Percentiles rank a stretch among this genome's conserved stretches.
These are phyloP conservation scores for Isichthys henryi DNA, from an alignment of 2,113 vertebrate species.

Conservation along the genomic window DNA sequence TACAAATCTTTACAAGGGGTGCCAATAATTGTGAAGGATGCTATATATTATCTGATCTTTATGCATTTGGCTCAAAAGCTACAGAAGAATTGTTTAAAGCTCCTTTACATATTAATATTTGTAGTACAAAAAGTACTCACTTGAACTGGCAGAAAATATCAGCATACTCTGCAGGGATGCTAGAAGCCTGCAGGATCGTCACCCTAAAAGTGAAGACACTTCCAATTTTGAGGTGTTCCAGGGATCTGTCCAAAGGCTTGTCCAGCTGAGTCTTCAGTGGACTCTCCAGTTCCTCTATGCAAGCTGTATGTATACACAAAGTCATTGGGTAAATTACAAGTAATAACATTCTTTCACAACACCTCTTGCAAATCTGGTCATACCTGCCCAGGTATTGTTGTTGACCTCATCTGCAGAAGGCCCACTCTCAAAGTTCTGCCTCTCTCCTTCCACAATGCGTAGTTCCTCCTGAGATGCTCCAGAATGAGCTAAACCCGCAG, in stretches of 20 bases:
- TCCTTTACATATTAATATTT: neutral
- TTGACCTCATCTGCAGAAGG: constrained; percentile 89
- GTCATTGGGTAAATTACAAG: neutral
- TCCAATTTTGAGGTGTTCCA: constrained; percentile 82
- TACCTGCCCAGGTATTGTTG: constrained; percentile 90
- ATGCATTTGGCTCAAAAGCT: neutral
- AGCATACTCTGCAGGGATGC: constrained; percentile 92
- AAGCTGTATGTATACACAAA: constrained; percentile 35
- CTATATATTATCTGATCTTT: neutral
- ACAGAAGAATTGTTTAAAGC: neutral
- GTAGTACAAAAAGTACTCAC: constrained; percentile 53
- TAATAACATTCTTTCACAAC: neutral
- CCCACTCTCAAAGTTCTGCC: constrained; percentile 69
- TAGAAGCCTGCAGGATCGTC: constrained; percentile 92
- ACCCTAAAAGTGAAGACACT: constrained; percentile 95
- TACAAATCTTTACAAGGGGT: too few species aligned
- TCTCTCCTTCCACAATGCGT: constrained; percentile 91
- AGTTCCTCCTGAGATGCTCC: constrained; percentile 91
- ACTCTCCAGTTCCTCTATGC: constrained; percentile 68
- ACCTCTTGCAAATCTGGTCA: neutral
- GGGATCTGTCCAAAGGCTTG: constrained; percentile 57
- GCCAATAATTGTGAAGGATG: too few species aligned
- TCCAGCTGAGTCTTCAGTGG: constrained; percentile 62
- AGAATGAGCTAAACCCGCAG: constrained; percentile 70
- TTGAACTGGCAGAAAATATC: constrained; percentile 99